phyloP scores from a whole-genome alignment of 2,797 vertebrate species.

The Pipistrellus kuhlii region DNA sequence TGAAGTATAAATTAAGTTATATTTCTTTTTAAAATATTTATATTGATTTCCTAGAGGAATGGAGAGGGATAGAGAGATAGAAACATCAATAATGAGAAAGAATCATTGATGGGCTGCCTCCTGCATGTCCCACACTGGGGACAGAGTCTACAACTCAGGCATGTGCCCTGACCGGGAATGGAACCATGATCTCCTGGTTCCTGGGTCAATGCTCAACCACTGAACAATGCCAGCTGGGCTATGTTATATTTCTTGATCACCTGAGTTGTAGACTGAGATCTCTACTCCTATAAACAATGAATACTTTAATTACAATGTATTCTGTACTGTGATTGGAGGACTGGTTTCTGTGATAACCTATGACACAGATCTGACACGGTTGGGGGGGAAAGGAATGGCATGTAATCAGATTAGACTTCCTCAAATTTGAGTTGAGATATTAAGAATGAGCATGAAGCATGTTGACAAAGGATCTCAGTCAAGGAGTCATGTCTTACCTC shows the following conservation, averaged over 20 bases:
- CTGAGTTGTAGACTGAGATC: too few relatives aligned
- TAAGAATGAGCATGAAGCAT: background rate
- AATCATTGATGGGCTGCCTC: too few relatives aligned
- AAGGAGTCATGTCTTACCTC: background rate
- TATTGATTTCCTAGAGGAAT: too few relatives aligned
- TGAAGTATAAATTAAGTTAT: background rate
- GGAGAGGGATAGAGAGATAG: too few relatives aligned
- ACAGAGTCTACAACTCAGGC: too few relatives aligned
- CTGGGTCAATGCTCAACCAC: too few relatives aligned
- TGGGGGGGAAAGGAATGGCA: fast-evolving
- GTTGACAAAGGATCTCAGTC: background rate
- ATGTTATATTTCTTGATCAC: background rate
- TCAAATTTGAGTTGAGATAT: background rate
- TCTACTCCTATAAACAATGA: background rate
- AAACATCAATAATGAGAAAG: too few relatives aligned
- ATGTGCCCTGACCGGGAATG: too few relatives aligned
- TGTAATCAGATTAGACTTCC: background rate
- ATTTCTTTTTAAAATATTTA: background rate
- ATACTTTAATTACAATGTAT: background rate
- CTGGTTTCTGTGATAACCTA: background rate
- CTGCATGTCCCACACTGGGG: too few relatives aligned
- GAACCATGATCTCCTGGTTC: too few relatives aligned
- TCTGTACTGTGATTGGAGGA: background rate
- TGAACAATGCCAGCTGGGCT: too few relatives aligned
- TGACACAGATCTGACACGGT: background rate